Base-by-base conservation (phyloP, 2,113 vertebrate species). In the Pogona vitticeps region DNA sequence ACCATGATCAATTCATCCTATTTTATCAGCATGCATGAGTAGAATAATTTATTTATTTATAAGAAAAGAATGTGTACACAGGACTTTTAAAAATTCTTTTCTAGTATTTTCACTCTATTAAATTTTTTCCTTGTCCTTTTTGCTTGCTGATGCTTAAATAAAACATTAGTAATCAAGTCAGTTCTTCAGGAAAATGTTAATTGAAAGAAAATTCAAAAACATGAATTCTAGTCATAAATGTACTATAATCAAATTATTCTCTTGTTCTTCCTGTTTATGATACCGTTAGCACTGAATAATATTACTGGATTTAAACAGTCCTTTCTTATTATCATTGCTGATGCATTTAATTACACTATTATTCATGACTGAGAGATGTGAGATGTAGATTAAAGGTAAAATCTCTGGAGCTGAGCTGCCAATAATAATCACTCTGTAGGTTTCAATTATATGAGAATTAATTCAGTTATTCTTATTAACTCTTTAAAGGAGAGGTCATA, bases 371-470 rank as follows among this genome's bases (percentile, higher is more conserved):
- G 56, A 63, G 83, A 94, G 85, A 95, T 90, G 89, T 85, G 79
- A 95, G 61, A 52, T 94, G 10, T 89, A 88, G 88, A 94, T 91
- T 94, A 93, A 94, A 94, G 87, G 86, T 90, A 94, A 93, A 95
- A 93, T 90, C 83, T 93, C 65, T 90, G 20, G 61, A 89, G 83
- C 1, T 92, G 85, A 90, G 84, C 90, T 94, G 82, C 83, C 92
- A 93, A 67, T 93, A 88, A 76, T 93, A 88, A 76, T 87, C 71
- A 85, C 90, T 67, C 89, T 78, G 36, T 88, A 65, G 9, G 12
- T 91, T 96, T 95, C 88, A 95, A 89, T 95, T 95, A 91, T 56
- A 46, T 77, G 91, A 89, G 91, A 82, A 93, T 92, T 93, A 52
- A 17, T 95, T 40, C 18, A 92, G 31, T 94, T 94, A 90, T 89